Evolutionary conservation across 1,140 invertebrate species (phyloP).

Genomic region (Cardiocondyla obscurior): DNA sequence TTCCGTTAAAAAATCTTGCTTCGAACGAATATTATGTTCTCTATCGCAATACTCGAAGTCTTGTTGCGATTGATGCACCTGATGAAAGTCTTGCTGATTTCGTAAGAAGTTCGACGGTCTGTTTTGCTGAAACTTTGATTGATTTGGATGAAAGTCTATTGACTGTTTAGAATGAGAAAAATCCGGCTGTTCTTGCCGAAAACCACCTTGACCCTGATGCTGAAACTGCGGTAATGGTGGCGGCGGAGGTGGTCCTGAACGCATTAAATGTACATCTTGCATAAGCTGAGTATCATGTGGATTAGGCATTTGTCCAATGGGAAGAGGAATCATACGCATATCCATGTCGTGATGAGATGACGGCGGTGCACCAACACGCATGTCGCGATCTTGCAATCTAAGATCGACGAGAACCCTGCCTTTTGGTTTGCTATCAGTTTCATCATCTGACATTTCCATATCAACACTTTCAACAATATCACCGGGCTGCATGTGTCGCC

Average conservation of each 20-base stretch:
- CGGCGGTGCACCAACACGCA: conserved; percentile 68
- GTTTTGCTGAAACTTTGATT: conserved; percentile 75
- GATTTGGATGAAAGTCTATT: conserved; percentile 72
- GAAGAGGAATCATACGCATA: conserved; percentile 80
- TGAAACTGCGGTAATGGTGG: conserved; percentile 74
- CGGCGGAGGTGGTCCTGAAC: conserved; percentile 72
- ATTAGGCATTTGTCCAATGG: conserved; percentile 60
- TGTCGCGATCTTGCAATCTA: conserved; percentile 80
- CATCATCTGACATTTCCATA: conserved; percentile 91
- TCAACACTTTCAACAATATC: conserved; percentile 88
- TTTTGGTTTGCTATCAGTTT: conserved; percentile 81
- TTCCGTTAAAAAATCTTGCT: conserved; percentile 73
- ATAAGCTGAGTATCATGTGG: conserved; percentile 61
- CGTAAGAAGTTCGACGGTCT: conserved; percentile 70
- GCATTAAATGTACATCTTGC: conserved; percentile 67
- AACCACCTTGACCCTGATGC: conserved; percentile 72
- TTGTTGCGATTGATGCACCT: conserved; percentile 60
- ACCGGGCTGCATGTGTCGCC: conserved; percentile 81
- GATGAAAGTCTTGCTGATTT: conserved; percentile 72
- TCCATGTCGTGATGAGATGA: conserved; percentile 78
- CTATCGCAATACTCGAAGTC: conserved; percentile 78
- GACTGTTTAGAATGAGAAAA: conserved; percentile 71
- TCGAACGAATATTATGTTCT: conserved; percentile 66
- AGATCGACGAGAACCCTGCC: conserved; percentile 79
- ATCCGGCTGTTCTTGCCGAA: conserved; percentile 71